Percentiles rank a stretch among this genome's conserved stretches.
Evolutionary conservation across 2,797 vertebrate species (phyloP).

Genomic region (Sebastes flavidus): DNA sequence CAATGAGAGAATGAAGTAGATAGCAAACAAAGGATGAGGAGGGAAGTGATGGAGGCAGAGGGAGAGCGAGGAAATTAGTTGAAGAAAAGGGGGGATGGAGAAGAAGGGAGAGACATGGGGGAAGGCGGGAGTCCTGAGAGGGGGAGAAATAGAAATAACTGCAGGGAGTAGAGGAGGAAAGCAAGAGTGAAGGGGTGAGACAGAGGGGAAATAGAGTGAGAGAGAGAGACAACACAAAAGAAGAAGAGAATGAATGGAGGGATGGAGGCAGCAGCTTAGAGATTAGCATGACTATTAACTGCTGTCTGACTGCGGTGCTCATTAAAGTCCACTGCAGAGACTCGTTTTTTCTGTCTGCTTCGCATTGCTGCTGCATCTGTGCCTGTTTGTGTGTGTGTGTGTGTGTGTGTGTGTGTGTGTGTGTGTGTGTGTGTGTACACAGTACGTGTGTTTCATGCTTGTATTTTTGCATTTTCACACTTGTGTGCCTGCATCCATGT

Average conservation of each 20-base stretch:
- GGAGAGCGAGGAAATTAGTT: background rate
- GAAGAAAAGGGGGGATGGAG: background rate
- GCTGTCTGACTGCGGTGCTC: slow-evolving; percentile 53
- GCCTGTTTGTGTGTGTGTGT: background rate
- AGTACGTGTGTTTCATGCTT: background rate
- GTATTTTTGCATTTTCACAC: background rate
- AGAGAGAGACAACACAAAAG: slow-evolving; percentile 1
- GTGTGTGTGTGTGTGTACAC: background rate
- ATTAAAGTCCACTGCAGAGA: slow-evolving; percentile 60
- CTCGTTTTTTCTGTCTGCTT: background rate
- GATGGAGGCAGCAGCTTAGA: slow-evolving; percentile 48
- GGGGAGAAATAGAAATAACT: background rate
- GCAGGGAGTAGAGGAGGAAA: background rate
- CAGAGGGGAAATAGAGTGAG: background rate
- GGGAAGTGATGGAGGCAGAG: background rate
- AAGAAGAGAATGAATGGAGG: slow-evolving; percentile 13
- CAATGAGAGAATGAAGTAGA: background rate
- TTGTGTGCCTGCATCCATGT: background rate
- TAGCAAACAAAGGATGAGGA: background rate
- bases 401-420: background rate
- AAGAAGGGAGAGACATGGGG: background rate
- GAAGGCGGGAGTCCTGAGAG: background rate
- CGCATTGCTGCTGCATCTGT: slow-evolving; percentile 13
- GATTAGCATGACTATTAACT: slow-evolving; percentile 59
- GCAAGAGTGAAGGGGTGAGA: background rate